Percentiles rank a stretch among this genome's conserved stretches.
phyloP scores from a whole-genome alignment of 2,113 vertebrate genomes.

The Tragelaphus buxtoni region DNA sequence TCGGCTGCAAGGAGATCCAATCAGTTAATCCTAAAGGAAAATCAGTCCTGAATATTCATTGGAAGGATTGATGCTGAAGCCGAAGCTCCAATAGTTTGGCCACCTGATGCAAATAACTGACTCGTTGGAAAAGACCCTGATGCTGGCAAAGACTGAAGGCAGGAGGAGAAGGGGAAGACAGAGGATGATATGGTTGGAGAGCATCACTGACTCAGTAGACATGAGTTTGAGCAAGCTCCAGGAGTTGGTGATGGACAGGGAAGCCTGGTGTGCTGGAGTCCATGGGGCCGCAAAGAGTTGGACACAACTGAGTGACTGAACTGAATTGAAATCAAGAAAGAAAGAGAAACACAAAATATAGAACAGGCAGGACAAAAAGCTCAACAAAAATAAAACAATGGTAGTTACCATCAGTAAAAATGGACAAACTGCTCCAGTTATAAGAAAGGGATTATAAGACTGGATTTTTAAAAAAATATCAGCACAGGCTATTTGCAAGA shows the following conservation, averaged over 20 bases:
- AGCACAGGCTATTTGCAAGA: neutral
- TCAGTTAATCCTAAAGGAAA: neutral
- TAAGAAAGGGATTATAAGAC: neutral
- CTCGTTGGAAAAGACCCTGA: neutral
- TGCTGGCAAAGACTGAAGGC: neutral
- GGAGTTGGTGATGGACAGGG: neutral
- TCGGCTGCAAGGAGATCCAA: neutral
- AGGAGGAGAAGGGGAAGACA: neutral
- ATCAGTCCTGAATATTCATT: neutral
- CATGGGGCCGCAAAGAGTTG: neutral
- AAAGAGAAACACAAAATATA: neutral
- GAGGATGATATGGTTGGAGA: neutral
- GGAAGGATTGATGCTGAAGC: neutral
- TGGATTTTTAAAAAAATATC: neutral
- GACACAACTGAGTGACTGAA: neutral
- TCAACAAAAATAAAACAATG: neutral
- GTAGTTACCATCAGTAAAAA: neutral
- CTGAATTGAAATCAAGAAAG: neutral
- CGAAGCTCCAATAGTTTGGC: neutral
- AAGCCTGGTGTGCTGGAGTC: neutral
- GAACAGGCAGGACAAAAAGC: neutral
- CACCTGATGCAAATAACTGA: neutral
- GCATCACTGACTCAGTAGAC: neutral
- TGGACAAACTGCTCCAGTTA: neutral
- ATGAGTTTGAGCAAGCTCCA: neutral